Percentiles rank a stretch among this genome's conserved stretches.
phyloP scores from a whole-genome alignment of 1,140 invertebrate genomes.

The Steinernema khuongi region DNA sequence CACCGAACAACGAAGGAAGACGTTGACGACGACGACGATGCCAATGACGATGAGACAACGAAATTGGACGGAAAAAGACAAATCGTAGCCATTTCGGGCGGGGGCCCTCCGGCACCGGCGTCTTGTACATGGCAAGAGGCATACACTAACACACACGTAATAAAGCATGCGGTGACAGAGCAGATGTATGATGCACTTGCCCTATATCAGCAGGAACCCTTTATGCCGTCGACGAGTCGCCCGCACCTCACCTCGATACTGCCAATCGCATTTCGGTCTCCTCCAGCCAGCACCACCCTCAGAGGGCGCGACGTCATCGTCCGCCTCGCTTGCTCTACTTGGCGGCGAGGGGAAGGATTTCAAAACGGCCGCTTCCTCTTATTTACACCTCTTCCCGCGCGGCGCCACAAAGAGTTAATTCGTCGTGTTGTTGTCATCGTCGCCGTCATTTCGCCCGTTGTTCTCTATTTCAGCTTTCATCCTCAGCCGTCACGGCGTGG shows the following conservation, averaged over 20 bases:
- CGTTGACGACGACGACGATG: no score
- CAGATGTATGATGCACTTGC: not conserved
- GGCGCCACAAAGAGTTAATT: not conserved
- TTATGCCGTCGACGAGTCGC: not conserved
- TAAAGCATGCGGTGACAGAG: not conserved
- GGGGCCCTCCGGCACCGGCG: not conserved
- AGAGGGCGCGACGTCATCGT: not conserved
- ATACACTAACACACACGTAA: no score
- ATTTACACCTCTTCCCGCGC: not conserved
- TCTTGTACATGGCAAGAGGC: no score
- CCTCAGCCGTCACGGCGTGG: no score
- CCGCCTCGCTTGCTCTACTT: not conserved
- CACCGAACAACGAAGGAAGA: no score
- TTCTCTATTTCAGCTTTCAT: not conserved
- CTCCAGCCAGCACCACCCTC: not conserved
- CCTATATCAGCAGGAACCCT: not conserved
- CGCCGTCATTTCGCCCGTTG: not conserved
- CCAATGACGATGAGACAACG: no score
- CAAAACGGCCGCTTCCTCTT: not conserved
- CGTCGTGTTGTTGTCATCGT: not conserved
- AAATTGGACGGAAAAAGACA: no score
- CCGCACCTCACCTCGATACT: not conserved
- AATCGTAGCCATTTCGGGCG: no score
- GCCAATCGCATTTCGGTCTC: not conserved
- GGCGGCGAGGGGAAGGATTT: constrained; percentile 13